phyloP scores from a whole-genome alignment of 2,888 invertebrate genomes.

The Cylindroiulus punctatus region DNA sequence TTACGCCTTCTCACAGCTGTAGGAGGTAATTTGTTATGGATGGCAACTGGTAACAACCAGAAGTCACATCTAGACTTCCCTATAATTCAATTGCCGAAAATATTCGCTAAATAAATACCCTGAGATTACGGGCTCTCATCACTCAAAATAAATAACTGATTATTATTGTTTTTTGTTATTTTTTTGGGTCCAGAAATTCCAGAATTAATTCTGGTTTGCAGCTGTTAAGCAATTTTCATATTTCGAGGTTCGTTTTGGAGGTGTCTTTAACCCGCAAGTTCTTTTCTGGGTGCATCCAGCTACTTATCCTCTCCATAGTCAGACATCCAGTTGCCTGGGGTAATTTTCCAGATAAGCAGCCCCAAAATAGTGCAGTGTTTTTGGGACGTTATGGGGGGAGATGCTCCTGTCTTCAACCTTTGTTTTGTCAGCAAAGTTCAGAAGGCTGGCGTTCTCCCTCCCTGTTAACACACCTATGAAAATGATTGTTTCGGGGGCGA shows the following conservation, averaged over 20 bases:
- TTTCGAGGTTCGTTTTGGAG: background rate
- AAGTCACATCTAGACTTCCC: background rate
- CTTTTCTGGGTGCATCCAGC: background rate
- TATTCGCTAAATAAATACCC: background rate
- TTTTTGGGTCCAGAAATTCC: background rate
- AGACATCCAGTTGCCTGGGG: background rate
- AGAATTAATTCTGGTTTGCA: background rate
- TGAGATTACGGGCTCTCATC: background rate
- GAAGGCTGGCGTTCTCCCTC: background rate
- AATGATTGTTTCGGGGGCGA: background rate
- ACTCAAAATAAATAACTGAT: constrained; percentile 9
- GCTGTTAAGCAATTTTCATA: background rate
- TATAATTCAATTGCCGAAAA: background rate
- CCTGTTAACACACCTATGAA: background rate
- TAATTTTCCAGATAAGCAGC: constrained; percentile 14
- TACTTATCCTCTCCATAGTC: background rate
- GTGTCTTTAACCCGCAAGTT: background rate
- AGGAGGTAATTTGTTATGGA: no score
- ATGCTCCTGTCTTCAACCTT: constrained; percentile 12
- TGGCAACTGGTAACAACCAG: background rate
- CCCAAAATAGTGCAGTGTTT: background rate
- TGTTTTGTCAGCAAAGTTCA: background rate
- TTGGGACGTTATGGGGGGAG: background rate
- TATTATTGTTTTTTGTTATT: background rate
- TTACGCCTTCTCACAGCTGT: no score